Evolutionary conservation across 1,140 invertebrate species (phyloP).

Genomic region (Zaprionus africanus): DNA sequence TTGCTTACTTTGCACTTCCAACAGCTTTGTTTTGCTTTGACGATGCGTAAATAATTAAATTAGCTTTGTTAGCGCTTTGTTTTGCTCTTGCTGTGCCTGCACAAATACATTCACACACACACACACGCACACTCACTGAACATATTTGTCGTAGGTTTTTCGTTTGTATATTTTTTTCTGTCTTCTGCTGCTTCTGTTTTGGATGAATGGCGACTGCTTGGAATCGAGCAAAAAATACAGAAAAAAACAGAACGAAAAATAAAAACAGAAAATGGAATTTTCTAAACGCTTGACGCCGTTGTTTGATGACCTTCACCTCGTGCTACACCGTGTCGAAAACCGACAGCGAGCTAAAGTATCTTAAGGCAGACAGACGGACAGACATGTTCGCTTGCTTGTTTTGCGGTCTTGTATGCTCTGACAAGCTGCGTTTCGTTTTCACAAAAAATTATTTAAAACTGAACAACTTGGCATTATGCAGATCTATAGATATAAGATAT

Average conservation of each 20-base stretch:
- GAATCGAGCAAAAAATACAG: slow-evolving; percentile 7
- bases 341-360: neutral
- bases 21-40: slow-evolving; percentile 32
- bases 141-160: slow-evolving; percentile 9
- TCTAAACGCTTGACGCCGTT: slow-evolving; percentile 34
- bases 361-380: slow-evolving; percentile 23
- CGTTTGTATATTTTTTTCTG: slow-evolving; percentile 3
- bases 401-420: slow-evolving; percentile 2
- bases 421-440: neutral
- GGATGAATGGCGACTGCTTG: slow-evolving; percentile 16
- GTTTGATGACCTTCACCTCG: slow-evolving; percentile 62
- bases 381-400: slow-evolving; percentile 26
- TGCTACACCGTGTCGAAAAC: slow-evolving; percentile 25
- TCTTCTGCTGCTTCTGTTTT: slow-evolving; percentile 28
- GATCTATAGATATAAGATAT: neutral
- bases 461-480: slow-evolving; percentile 5
- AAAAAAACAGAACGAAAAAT: slow-evolving; percentile 9
- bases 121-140: slow-evolving; percentile 15
- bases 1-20: neutral
- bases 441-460: slow-evolving; percentile 9
- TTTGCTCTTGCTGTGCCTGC: slow-evolving; percentile 41
- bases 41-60: slow-evolving; percentile 71
- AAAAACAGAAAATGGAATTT: slow-evolving; percentile 35
- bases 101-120: slow-evolving; percentile 8
- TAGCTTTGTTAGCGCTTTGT: slow-evolving; percentile 68